A percentile compares a stretch with the other conserved stretches of the same genome.
These are phyloP conservation scores for Xestia sexstrigata DNA, from an alignment of 2,888 invertebrate genomes.

Conservation along the genomic window DNA sequence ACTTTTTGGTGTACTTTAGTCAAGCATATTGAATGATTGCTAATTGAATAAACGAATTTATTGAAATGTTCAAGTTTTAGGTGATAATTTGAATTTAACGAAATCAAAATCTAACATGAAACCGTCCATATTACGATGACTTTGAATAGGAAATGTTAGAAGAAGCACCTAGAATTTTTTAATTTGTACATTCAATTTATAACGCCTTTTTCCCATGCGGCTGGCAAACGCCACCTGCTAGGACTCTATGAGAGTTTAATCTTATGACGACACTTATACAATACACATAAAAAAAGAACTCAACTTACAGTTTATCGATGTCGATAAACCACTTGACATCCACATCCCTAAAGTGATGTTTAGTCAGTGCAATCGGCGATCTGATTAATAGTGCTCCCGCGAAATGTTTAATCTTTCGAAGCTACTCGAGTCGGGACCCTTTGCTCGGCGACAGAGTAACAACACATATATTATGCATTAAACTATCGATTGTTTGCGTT, in stretches of 20 bases:
- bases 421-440: constrained; percentile 79
- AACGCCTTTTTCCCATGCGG: not conserved
- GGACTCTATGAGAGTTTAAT: not conserved
- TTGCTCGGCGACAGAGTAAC: constrained; percentile 61
- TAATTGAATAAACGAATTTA: not conserved
- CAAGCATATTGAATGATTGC: not conserved
- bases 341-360: constrained; percentile 80
- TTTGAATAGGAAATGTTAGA: not conserved
- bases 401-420: constrained; percentile 90
- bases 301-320: constrained; percentile 58
- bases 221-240: not conserved
- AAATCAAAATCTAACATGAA: not conserved
- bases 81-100: not conserved
- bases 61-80: not conserved
- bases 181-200: not conserved
- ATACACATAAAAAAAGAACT: too few species aligned
- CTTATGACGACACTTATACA: not conserved
- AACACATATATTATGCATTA: constrained; percentile 84
- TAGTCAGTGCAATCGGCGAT: constrained; percentile 90
- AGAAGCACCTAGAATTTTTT: not conserved
- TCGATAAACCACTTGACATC: constrained; percentile 66
- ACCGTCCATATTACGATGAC: not conserved
- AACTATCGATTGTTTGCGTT: constrained; percentile 79
- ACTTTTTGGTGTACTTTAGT: not conserved
- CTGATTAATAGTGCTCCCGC: constrained; percentile 89